Evolutionary conservation across 2,797 vertebrate species (phyloP).

Genomic region (Vireo griseus): DNA sequence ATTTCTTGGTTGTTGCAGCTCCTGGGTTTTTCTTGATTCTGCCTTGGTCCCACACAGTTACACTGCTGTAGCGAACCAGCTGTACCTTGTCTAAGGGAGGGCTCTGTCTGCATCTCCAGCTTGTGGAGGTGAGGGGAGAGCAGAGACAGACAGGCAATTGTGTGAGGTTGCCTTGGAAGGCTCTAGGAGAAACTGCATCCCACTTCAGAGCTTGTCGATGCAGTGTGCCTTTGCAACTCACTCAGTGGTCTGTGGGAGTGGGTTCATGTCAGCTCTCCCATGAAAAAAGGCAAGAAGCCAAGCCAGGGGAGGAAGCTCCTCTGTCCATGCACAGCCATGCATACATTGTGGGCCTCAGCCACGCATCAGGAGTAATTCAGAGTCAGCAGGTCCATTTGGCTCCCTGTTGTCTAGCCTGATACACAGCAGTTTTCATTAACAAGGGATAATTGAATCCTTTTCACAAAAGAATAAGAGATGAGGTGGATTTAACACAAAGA

Average conservation of each 20-base stretch:
- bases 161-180: neutral
- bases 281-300: neutral
- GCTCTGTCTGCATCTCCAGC: neutral
- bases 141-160: neutral
- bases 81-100: neutral
- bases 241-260: neutral
- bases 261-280: neutral
- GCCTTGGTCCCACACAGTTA: neutral
- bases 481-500: neutral
- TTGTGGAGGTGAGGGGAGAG: neutral
- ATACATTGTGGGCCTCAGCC: neutral
- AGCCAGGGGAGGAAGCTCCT: neutral
- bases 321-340: fast-evolving
- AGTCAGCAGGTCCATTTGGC: neutral
- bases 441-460: neutral
- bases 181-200: neutral
- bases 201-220: neutral
- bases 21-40: neutral
- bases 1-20: neutral
- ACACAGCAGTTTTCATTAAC: neutral
- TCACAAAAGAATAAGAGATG: neutral
- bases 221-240: fast-evolving
- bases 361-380: neutral
- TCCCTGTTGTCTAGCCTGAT: neutral
- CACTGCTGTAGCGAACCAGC: fast-evolving